A percentile compares a stretch with the other conserved stretches of the same genome.
phyloP scores from a whole-genome alignment of 2,797 vertebrate species.

The Myripristis jacobus region DNA sequence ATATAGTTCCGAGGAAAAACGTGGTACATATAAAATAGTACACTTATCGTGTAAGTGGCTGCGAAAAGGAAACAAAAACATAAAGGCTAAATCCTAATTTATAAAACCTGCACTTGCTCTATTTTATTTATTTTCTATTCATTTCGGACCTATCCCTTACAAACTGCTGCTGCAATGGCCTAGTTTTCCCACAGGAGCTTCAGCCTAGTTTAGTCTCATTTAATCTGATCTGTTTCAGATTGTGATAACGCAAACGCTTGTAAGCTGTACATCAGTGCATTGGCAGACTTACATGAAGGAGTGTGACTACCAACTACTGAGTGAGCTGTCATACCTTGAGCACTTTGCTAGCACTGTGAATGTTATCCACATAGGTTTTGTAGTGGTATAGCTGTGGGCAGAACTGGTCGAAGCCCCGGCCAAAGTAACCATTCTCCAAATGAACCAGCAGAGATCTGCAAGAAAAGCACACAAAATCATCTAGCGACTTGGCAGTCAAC shows the following conservation, averaged over 20 bases:
- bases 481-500: background rate
- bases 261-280: background rate
- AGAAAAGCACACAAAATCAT: background rate
- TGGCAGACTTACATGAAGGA: background rate
- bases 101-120: too few relatives aligned
- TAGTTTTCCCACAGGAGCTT: background rate
- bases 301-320: background rate
- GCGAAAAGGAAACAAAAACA: too few relatives aligned
- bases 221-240: background rate
- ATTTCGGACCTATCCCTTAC: too few relatives aligned
- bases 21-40: too few relatives aligned
- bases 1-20: too few relatives aligned
- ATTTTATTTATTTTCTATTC: too few relatives aligned
- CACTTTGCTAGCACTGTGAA: slow-evolving; percentile 81
- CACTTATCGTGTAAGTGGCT: too few relatives aligned
- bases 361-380: slow-evolving; percentile 84
- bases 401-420: slow-evolving; percentile 83
- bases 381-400: slow-evolving; percentile 85
- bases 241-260: background rate
- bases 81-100: too few relatives aligned
- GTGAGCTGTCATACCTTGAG: slow-evolving; percentile 82
- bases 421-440: slow-evolving; percentile 84
- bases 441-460: slow-evolving; percentile 79
- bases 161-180: too few relatives aligned
- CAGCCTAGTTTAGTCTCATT: slow-evolving; percentile 1